phyloP scores from a whole-genome alignment of 92 coral and sea anemone species.

The Actinostola sp. region DNA sequence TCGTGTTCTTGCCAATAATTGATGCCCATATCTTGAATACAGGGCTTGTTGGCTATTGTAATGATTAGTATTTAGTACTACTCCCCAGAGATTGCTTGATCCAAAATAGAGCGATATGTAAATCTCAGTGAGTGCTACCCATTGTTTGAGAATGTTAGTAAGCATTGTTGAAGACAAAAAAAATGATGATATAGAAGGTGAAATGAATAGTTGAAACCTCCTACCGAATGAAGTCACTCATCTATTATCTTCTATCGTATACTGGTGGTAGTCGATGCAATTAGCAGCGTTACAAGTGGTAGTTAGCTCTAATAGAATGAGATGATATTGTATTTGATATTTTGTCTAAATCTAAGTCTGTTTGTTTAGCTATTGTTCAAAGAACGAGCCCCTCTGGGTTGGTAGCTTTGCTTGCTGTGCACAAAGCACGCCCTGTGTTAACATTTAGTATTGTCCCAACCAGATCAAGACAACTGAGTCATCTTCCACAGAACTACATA shows the following conservation, averaged over 20 bases:
- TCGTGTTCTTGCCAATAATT: slow-evolving; percentile 31
- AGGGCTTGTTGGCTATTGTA: slow-evolving; percentile 37
- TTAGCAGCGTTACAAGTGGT: slow-evolving; percentile 88
- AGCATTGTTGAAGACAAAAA: slow-evolving; percentile 73
- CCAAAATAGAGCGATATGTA: slow-evolving; percentile 59
- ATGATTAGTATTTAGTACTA: slow-evolving; percentile 65
- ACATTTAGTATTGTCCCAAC: slow-evolving; percentile 5
- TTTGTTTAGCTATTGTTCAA: slow-evolving; percentile 97
- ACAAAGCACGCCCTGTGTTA: slow-evolving; percentile 78
- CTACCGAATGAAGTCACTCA: slow-evolving; percentile 61
- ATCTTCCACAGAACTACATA: neutral
- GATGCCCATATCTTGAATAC: slow-evolving; percentile 33
- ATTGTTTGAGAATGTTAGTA: slow-evolving; percentile 82
- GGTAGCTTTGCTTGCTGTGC: slow-evolving; percentile 70
- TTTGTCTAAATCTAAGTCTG: slow-evolving; percentile 96
- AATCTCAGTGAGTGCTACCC: slow-evolving; percentile 67
- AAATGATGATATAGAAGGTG: slow-evolving; percentile 75
- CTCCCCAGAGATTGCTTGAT: slow-evolving; percentile 80
- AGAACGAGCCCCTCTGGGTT: slow-evolving; percentile 92
- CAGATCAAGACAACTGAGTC: neutral
- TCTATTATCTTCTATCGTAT: slow-evolving; percentile 88
- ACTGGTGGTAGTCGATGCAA: slow-evolving; percentile 90
- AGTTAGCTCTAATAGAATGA: slow-evolving; percentile 86
- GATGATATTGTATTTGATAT: slow-evolving; percentile 89
- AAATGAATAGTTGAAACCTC: slow-evolving; percentile 75